Evolutionary conservation across 2,888 invertebrate genomes (phyloP).

Genomic region (Elgonia sp.): DNA sequence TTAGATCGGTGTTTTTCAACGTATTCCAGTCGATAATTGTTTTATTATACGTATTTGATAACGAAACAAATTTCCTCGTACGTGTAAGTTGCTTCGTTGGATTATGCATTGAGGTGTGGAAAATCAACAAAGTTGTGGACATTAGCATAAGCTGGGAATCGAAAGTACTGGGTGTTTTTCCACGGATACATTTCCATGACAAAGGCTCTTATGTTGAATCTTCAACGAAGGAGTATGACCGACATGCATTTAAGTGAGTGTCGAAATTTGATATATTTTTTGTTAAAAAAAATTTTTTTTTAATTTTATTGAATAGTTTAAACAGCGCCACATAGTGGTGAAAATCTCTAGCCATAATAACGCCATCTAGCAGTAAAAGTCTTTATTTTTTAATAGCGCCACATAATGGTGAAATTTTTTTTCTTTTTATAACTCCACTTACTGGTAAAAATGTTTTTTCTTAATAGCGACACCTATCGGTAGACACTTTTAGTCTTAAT

Average conservation of each 20-base stretch:
- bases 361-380: too few relatives aligned
- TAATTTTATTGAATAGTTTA: not conserved
- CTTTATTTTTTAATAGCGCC: too few relatives aligned
- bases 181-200: constrained; percentile 94
- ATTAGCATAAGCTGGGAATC: constrained; percentile 93
- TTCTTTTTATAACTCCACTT: too few relatives aligned
- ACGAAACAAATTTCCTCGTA: constrained; percentile 99
- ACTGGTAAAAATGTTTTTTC: too few relatives aligned
- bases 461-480: too few relatives aligned
- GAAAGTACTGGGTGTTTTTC: constrained; percentile 93
- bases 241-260: constrained; percentile 93
- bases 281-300: not conserved
- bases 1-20: constrained; percentile 98
- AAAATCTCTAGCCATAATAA: too few relatives aligned
- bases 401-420: too few relatives aligned
- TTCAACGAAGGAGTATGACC: constrained; percentile 97
- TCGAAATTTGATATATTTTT: not conserved
- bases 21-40: constrained; percentile 99
- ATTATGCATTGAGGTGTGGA: constrained; percentile 98
- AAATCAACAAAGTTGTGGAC: constrained; percentile 98
- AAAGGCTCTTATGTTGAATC: constrained; percentile 99
- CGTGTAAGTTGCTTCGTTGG: constrained; percentile 97
- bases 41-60: constrained; percentile 98
- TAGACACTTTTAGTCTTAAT: too few relatives aligned
- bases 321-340: too few relatives aligned